A percentile compares a stretch with the other conserved stretches of the same genome.
Evolutionary conservation across 2,888 invertebrate genomes (phyloP).

Genomic region (Proisotoma minuta): DNA sequence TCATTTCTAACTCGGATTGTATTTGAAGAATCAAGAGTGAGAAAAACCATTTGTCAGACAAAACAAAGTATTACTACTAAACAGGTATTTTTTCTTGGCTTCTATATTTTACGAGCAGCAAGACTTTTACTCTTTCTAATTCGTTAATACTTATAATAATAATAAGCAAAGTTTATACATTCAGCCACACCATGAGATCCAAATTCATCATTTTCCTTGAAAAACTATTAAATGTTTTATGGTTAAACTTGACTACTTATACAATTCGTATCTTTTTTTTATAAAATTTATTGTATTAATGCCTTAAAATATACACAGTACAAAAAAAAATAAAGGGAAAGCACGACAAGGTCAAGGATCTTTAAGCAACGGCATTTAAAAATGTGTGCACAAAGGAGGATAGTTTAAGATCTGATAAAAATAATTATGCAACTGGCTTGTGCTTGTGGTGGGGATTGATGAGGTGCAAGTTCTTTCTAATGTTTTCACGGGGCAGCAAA

Average conservation of each 20-base stretch:
- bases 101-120: constrained; percentile 23
- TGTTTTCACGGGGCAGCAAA: constrained; percentile 31
- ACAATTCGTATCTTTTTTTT: too few species aligned
- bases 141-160: too few species aligned
- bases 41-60: constrained; percentile 30
- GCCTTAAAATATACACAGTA: too few species aligned
- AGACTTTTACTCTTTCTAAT: neutral
- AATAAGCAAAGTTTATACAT: constrained; percentile 22
- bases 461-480: constrained; percentile 24
- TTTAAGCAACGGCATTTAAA: too few species aligned
- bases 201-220: constrained; percentile 17
- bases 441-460: constrained; percentile 14
- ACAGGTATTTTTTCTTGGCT: constrained; percentile 22
- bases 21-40: constrained; percentile 13
- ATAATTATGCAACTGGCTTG: neutral
- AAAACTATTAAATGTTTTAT: constrained; percentile 14
- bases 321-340: too few species aligned
- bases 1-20: neutral
- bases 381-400: too few species aligned
- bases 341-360: too few species aligned
- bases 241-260: too few species aligned
- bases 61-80: constrained; percentile 5
- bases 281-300: too few species aligned
- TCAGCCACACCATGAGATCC: constrained; percentile 22
- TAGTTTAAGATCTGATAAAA: neutral